Base-by-base conservation (phyloP, 2,888 invertebrate genomes). In the Ennomos erosarius region DNA sequence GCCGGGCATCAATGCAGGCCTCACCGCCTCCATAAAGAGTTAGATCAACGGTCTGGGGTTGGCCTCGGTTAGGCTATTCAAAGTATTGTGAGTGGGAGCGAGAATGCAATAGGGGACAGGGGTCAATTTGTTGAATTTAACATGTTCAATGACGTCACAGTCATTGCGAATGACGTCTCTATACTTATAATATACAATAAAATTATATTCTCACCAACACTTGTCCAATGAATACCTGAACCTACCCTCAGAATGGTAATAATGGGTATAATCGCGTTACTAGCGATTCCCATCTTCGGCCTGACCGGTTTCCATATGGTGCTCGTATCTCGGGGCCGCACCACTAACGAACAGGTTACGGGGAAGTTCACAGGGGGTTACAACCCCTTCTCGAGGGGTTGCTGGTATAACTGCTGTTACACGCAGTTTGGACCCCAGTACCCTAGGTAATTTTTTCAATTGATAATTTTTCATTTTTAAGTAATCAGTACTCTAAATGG, bases 331-430 rank as follows among this genome's bases (percentile, higher is more conserved):
- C 93, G 99, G 64, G 99, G 99, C 39, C 94, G 99, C 69, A 99
- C 99, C 57, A 99, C 99, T 68, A 99, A 99, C 92, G 99, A 99
- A 93, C 99, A 99, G 94, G 99, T 99, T 64, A 99, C 99, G 11
- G 99, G 99, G 58, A 99, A 99, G 93, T 99, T 99, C 93, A 98
- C 98, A 81, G 98, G 98, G 55, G 99, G 99, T 39, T 98, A 98
- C 89, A 99, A 99, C 94, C 99, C 99, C 54, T 99, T 99, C 93
- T 98, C 98, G 5, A 94, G 96, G 79, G 99, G 99, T 35, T 99
- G 99, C 87, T 96, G 97, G 94, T 95, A 96, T 81, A 99, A 99
- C 90, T 98, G 99, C 90, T 97, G 97, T 86, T 97, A 98, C 83
- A 96, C 98, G 65, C 96, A 99, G 79, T 99, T 98, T 87, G 99